Percentiles rank a stretch among this genome's conserved stretches.
These are phyloP conservation scores for Ptilodon capucinus DNA, from an alignment of 2,888 invertebrate species.

Conservation along the genomic window DNA sequence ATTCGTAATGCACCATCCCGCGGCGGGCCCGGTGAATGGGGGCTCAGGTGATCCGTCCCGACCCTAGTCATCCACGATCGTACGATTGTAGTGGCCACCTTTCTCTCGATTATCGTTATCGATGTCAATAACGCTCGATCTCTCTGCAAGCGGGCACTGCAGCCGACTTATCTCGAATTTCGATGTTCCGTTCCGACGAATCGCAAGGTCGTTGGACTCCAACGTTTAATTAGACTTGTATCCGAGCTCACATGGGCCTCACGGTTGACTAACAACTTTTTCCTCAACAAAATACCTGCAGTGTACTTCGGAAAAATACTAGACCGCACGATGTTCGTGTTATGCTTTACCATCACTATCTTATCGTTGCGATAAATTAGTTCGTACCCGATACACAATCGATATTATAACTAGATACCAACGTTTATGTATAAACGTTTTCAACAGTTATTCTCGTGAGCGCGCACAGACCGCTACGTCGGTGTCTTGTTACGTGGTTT, in stretches of 20 bases:
- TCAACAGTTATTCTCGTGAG: constrained; percentile 70
- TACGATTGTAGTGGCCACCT: constrained; percentile 40
- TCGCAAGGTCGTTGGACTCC: constrained; percentile 46
- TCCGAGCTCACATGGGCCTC: constrained; percentile 1
- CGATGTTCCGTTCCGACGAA: constrained; percentile 31
- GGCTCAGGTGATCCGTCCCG: constrained; percentile 45
- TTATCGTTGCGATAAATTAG: constrained; percentile 77
- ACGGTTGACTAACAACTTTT: neutral
- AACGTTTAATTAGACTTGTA: constrained; percentile 29
- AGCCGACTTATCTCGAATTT: constrained; percentile 22
- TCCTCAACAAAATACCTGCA: constrained; percentile 4
- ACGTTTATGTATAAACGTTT: constrained; percentile 51
- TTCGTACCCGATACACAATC: constrained; percentile 71
- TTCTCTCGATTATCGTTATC: constrained; percentile 46
- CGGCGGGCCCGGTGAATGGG: constrained; percentile 41
- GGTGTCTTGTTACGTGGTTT: constrained; percentile 40
- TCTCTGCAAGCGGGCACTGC: constrained; percentile 28
- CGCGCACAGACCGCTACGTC: constrained; percentile 59
- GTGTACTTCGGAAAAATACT: constrained; percentile 36
- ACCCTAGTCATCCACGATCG: constrained; percentile 43
- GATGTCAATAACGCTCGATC: constrained; percentile 49
- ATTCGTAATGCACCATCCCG: constrained; percentile 48
- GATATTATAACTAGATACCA: constrained; percentile 60
- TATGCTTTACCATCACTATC: constrained; percentile 53
- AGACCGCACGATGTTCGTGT: constrained; percentile 35